A percentile compares a stretch with the other conserved stretches of the same genome.
Conservation (phyloP, 2,113 vertebrate species). For the Ptychochromis oligacanthus region DNA sequence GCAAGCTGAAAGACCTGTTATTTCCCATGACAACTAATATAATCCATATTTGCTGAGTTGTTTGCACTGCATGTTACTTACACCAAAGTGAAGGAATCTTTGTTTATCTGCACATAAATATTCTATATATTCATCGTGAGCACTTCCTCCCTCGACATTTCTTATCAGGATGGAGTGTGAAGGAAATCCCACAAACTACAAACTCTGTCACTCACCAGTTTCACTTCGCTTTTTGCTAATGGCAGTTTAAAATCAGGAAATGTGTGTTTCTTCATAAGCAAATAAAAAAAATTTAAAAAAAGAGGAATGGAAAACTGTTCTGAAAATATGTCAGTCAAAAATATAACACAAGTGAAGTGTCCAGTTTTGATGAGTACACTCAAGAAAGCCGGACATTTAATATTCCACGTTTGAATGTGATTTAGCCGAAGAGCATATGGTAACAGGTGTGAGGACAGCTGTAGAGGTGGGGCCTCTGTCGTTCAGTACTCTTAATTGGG, state of each 20-base stretch:
- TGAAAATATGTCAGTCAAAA: not conserved
- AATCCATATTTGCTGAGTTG: not conserved
- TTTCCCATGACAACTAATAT: not conserved
- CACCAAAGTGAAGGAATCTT: not conserved
- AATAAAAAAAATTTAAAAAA: slow-evolving; percentile 1
- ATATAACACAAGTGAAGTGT: not conserved
- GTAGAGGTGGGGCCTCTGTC: slow-evolving; percentile 61
- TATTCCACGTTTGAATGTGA: not conserved
- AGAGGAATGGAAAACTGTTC: slow-evolving; percentile 28
- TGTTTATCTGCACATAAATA: not conserved
- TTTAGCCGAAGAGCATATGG: slow-evolving; percentile 43
- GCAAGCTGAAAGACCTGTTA: not conserved
- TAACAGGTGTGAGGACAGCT: slow-evolving; percentile 72
- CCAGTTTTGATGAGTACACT: not conserved
- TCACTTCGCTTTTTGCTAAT: slow-evolving; percentile 69
- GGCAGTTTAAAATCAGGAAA: slow-evolving; percentile 70
- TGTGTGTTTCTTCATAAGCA: slow-evolving; percentile 43
- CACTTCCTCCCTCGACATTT: slow-evolving; percentile 30
- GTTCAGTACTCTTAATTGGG: slow-evolving; percentile 41
- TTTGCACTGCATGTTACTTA: not conserved
- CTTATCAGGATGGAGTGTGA: slow-evolving; percentile 28
- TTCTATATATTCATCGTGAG: not conserved
- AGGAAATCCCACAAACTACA: slow-evolving; percentile 61
- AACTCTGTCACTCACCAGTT: slow-evolving; percentile 36
- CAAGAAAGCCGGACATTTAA: not conserved